Evolutionary conservation across 2,888 invertebrate species (phyloP).

Genomic region (Parapristionchus giblindavisi): DNA sequence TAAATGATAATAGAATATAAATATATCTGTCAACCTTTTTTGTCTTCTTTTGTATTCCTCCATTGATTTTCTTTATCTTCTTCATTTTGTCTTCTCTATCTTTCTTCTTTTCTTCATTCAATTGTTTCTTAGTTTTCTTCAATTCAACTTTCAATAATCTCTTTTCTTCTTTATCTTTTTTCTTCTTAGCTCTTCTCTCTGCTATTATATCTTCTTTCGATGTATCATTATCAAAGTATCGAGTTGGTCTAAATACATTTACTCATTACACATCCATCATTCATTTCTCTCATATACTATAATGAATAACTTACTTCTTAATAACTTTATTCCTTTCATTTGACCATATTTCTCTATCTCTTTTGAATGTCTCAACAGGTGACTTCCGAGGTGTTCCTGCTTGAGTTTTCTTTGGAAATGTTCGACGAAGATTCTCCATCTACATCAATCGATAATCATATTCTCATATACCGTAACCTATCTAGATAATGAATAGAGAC

Average conservation of each 20-base stretch:
- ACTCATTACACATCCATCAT: too few species aligned
- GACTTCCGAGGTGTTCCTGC: neutral
- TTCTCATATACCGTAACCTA: neutral
- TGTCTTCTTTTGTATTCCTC: neutral
- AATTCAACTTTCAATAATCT: slow-evolving; percentile 5
- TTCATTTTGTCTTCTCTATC: slow-evolving; percentile 15
- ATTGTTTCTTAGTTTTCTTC: slow-evolving; percentile 8
- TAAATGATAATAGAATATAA: too few species aligned
- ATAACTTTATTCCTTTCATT: slow-evolving; percentile 2
- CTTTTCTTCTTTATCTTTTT: slow-evolving; percentile 9
- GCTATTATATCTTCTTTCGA: neutral
- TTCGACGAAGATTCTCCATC: slow-evolving; percentile 1
- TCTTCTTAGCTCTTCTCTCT: slow-evolving; percentile 3
- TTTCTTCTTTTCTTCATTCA: slow-evolving; percentile 3
- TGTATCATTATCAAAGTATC: slow-evolving; percentile 14
- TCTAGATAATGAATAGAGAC: neutral
- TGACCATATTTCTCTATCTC: slow-evolving; percentile 1
- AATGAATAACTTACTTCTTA: too few species aligned
- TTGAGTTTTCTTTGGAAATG: slow-evolving; percentile 21
- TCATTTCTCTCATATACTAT: too few species aligned
- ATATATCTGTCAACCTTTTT: too few species aligned
- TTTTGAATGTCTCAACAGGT: slow-evolving; percentile 9
- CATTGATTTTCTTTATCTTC: neutral
- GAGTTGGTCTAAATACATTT: too few species aligned
- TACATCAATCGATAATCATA: neutral